Evolutionary conservation across 2,113 vertebrate species (phyloP), one percentile per base, ranked within the genome.

Genomic region (Planiliza haematocheilus): DNA sequence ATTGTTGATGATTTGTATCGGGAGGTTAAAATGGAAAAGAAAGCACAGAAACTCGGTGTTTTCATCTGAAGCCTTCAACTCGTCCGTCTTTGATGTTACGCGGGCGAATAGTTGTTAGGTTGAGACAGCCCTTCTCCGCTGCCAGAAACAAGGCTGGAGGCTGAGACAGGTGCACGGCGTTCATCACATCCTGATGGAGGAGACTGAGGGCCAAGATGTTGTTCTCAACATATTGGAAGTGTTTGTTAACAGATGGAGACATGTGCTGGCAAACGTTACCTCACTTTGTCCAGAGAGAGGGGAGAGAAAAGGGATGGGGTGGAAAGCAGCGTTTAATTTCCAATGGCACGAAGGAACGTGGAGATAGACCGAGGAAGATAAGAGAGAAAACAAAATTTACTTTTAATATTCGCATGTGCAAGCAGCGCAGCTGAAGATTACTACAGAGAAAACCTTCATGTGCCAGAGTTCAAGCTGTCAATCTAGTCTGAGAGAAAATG

Each of bases 191-290:
- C 79, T 85, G 86, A 88, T 80, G 85, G 74, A 83, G 57, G 66
- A 80, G 66, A 77, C 42, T 7, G 70, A 79, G 77, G 80, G 85
- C 87, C 90, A 92, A 92, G 75, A 91, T 89, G 89, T 91, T 91
- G 79, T 91, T 89, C 85, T 86, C 62, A 82, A 72, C 88, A 86
- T 86, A 69, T 88, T 92, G 88, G 86, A 90, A 83, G 78, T 86
- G 80, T 90, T 89, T 90, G 83, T 85, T 85, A 89, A 86, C 91
- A 93, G 91, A 93, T 88, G 89, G 81, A 89, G 82, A 87, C 85
- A 65, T 64, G 73, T 79, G 82, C 82, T 82, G 86, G 87, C 79
- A 79, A 87, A 79, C 60, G 68, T 84, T 85, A 51, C 58, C 79
- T 88, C 70, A 77, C 86, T 82, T 83, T 61, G 58, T 84, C 74